Conservation (phyloP, 2,888 invertebrate species). For the Harpalus rubripes region DNA sequence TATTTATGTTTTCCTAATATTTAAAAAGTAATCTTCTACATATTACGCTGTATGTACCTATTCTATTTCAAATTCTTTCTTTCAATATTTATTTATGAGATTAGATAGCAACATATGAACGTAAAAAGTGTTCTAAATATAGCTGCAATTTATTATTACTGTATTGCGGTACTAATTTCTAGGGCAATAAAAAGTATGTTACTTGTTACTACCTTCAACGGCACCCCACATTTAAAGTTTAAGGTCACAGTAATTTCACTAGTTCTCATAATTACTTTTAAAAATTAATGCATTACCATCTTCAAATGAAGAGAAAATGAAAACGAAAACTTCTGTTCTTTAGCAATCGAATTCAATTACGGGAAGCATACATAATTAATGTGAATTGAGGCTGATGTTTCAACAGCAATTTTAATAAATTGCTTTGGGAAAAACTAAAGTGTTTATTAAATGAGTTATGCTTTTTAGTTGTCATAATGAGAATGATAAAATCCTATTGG, state of each 20-base stretch:
- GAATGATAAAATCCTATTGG: background rate
- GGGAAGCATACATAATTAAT: constrained; percentile 14
- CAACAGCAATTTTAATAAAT: constrained; percentile 26
- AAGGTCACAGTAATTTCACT: constrained; percentile 32
- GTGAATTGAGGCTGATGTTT: constrained; percentile 12
- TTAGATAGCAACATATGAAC: background rate
- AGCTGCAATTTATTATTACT: background rate
- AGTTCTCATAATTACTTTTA: background rate
- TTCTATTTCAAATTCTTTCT: background rate
- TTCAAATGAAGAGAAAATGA: background rate
- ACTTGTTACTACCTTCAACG: constrained; percentile 35
- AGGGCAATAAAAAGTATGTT: constrained; percentile 38
- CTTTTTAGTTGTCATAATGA: background rate
- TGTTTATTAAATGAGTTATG: constrained; percentile 23
- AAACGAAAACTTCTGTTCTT: constrained; percentile 9
- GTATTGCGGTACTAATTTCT: background rate
- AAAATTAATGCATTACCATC: constrained; percentile 23
- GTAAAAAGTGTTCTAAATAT: constrained; percentile 19
- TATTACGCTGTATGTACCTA: background rate
- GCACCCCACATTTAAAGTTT: constrained; percentile 41
- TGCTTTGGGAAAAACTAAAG: constrained; percentile 16
- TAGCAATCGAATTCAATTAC: constrained; percentile 34
- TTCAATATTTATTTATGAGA: constrained; percentile 42
- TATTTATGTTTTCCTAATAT: constrained; percentile 1
- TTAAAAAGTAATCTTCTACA: background rate